A percentile compares a stretch with the other conserved stretches of the same genome.
phyloP scores from a whole-genome alignment of 2,797 vertebrate species.

The Simalia tracyae region DNA sequence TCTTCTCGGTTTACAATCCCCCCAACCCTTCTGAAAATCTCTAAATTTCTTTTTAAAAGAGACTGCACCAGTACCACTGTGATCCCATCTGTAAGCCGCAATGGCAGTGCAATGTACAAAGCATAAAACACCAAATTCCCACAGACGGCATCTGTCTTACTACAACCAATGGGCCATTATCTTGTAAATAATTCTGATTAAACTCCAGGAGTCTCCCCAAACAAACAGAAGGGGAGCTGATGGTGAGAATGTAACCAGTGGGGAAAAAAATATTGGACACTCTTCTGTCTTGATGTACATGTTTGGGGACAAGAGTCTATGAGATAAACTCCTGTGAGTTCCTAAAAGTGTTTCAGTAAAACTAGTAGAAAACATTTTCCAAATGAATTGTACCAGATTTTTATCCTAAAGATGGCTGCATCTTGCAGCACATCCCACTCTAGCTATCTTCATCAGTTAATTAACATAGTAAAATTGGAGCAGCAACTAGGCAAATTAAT shows the following conservation, averaged over 20 bases:
- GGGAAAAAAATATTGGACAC: constrained; percentile 35
- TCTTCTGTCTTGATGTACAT: constrained; percentile 40
- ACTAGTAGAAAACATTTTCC: neutral
- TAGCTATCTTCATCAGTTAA: constrained; percentile 28
- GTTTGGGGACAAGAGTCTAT: neutral
- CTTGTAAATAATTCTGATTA: constrained; percentile 85
- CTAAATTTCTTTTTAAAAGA: constrained; percentile 64
- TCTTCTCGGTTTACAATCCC: constrained; percentile 49
- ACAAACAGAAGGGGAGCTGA: constrained; percentile 66
- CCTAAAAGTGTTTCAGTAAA: neutral
- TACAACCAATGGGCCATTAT: constrained; percentile 82
- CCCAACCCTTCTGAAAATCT: constrained; percentile 55
- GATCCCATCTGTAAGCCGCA: constrained; percentile 72
- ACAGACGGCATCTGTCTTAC: constrained; percentile 81
- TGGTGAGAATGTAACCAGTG: constrained; percentile 57
- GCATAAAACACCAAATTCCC: constrained; percentile 80
- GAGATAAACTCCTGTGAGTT: neutral
- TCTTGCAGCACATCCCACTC: neutral
- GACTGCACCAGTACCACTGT: constrained; percentile 67
- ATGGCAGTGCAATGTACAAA: constrained; percentile 71
- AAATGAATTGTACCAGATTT: constrained; percentile 8
- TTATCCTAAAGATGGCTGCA: constrained; percentile 46
- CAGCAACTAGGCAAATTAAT: neutral
- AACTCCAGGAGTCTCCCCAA: constrained; percentile 75
- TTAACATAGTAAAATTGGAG: neutral